Evolutionary conservation across 2,888 invertebrate genomes (phyloP), one percentile per base, ranked within the genome.

Genomic region (Pristionchus maxplancki): DNA sequence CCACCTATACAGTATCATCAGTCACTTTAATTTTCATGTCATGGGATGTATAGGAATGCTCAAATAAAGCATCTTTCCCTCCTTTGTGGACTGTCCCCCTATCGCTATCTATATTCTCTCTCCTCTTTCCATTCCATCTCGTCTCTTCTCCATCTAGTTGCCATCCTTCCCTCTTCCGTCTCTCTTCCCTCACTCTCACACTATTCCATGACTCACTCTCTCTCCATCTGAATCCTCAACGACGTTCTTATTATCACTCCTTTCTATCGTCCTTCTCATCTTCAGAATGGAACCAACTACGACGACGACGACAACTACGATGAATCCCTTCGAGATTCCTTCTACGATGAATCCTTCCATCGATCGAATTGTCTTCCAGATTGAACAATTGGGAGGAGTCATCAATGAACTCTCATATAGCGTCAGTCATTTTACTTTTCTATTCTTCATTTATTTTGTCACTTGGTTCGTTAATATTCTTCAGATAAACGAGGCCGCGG

Each of bases 291-390:
- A 50, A 31, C 50, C 48, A 50, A 2, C 85, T 20, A 37, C 83
- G 4, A 44, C 78, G 9, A 83, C 83, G 5, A 34, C 85, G 13
- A 62, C 84, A 4, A 84, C 84, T 37, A 84, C 82, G 11, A 24
- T 31, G 34, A 53, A 83, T 83, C 82, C 82, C 17, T 83, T 83
- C 53, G 82, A 53, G 15, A n/a, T 85, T 85, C 85, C 85, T 0
- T 78, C 78, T 11, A 88, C 88, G 3, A 88, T 53, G 58, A 92
- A 92, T 88, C 91, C 90, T 28, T 92, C 92, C 3, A 92, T 92
- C 44, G 92, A 92, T 85, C 89, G 90, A 89, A 92, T 92, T 15
- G 90, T 92, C 37, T 91, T 91, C 48, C 92, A 92, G 83, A 90
- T 91, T 34, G 62, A 89, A 40, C 67, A 58, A 31, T 74, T 89